phyloP scores from a whole-genome alignment of 2,888 invertebrate genomes.

The Drosophila affinis region DNA sequence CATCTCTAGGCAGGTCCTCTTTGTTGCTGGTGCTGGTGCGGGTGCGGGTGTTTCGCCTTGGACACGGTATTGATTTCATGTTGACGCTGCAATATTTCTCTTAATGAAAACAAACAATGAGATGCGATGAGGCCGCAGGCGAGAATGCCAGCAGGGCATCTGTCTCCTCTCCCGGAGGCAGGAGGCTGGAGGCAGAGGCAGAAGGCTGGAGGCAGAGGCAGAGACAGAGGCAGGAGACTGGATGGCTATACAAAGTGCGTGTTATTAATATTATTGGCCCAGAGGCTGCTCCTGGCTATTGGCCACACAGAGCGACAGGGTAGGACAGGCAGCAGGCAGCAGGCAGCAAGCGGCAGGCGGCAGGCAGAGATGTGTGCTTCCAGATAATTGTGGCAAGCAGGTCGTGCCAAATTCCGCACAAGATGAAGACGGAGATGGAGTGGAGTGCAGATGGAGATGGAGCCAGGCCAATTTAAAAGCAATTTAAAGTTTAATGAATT shows the following conservation, averaged over 20 bases:
- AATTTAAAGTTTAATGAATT: conserved; percentile 81
- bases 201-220: conserved; percentile 26
- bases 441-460: conserved; percentile 34
- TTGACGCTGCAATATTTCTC: conserved; percentile 79
- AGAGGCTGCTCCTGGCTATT: conserved; percentile 54
- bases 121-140: conserved; percentile 46
- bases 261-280: conserved; percentile 80
- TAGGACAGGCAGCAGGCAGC: conserved; percentile 44
- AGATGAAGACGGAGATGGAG: conserved; percentile 45
- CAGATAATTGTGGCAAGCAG: conserved; percentile 72
- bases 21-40: conserved; percentile 48
- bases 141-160: conserved; percentile 57
- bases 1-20: conserved; percentile 30
- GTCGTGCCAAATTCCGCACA: conserved; percentile 75
- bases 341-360: conserved; percentile 25
- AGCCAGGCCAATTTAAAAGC: conserved; percentile 77
- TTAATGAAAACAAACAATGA: conserved; percentile 79
- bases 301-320: conserved; percentile 45
- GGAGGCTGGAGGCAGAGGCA: conserved; percentile 25
- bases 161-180: conserved; percentile 31
- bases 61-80: conserved; percentile 78
- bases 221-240: conserved; percentile 15
- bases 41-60: conserved; percentile 69
- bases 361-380: conserved; percentile 63
- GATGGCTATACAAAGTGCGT: conserved; percentile 71